Evolutionary conservation across 2,797 vertebrate species (phyloP), one percentile per base, ranked within the genome.

Genomic region (Galagoides demidoff): DNA sequence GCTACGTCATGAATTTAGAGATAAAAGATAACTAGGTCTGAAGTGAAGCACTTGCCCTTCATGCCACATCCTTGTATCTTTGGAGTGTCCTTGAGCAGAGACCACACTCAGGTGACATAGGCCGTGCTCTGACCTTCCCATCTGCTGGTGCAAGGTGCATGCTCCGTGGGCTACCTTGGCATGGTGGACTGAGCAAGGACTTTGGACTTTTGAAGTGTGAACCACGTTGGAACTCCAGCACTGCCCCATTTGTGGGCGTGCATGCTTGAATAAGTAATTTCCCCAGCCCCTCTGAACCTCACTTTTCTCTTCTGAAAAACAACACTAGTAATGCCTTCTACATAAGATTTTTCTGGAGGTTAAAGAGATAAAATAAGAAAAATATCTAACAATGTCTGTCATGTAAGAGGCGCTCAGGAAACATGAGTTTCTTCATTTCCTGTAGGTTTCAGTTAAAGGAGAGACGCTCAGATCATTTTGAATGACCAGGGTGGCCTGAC

Each of bases 231-330:
- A 59, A 78, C 31, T 23, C 8, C 82, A 86, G 22, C 13, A 8
- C 4, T 13, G 0, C 5, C 49, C 19, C 43, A 52, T 43, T 57
- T 19, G 7, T n/a, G 20, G 16, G 2, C 4, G 2, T 14, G 7
- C 22, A 3, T 20, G 25, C 77, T 87, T n/a, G 17, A 66, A 20
- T 89, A 57, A 59, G 2, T 5, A 39, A 92, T 73, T 34, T 39
- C 43, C 3, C 6, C 43, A 68, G 31, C 2, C 17, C 27, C 25
- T 55, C 66, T 71, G 57, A 49, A 63, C 20, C 45, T 78, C n/a
- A 37, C 9, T 70, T 61, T 81, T 43, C 73, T 93, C 31, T 68
- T 37, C 31, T 84, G 5, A 10, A 19, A 39, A 59, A 63, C 2
- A 7, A 8, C 11, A 14, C 1, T 61, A 29, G 34, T 63, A 25